Conservation (phyloP, 2,113 vertebrate genomes). For the Ptilorrhoa leucosticta region DNA sequence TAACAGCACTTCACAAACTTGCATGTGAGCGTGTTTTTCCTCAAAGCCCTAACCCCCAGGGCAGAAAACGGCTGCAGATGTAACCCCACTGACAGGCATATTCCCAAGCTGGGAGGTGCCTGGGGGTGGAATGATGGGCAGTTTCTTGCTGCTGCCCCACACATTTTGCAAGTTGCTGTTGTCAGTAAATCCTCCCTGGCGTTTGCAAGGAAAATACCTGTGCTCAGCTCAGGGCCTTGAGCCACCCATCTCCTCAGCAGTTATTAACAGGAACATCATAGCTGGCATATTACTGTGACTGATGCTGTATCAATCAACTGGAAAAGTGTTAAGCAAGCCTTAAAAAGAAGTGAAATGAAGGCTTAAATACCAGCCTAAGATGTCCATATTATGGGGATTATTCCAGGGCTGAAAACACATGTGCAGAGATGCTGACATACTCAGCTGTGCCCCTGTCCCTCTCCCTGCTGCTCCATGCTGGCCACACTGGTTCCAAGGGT, state of each 20-base stretch:
- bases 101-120: background rate
- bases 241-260: background rate
- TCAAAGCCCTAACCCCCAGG: background rate
- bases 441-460: background rate
- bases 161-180: background rate
- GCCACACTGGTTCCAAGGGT: background rate
- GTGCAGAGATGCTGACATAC: background rate
- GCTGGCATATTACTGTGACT: background rate
- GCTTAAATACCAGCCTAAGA: background rate
- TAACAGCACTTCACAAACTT: background rate
- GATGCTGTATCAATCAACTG: background rate
- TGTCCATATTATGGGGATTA: background rate
- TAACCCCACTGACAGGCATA: background rate
- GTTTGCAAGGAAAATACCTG: background rate
- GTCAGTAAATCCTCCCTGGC: background rate
- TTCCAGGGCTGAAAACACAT: background rate
- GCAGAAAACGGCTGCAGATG: background rate
- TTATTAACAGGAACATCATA: background rate
- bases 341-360: background rate
- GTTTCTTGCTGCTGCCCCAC: background rate
- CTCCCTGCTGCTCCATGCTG: background rate
- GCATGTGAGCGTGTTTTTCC: background rate
- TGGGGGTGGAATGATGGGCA: background rate
- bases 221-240: background rate
- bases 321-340: background rate